These are phyloP conservation scores for Oscheius onirici DNA, from an alignment of 2,888 invertebrate species.

Conservation along the genomic window DNA sequence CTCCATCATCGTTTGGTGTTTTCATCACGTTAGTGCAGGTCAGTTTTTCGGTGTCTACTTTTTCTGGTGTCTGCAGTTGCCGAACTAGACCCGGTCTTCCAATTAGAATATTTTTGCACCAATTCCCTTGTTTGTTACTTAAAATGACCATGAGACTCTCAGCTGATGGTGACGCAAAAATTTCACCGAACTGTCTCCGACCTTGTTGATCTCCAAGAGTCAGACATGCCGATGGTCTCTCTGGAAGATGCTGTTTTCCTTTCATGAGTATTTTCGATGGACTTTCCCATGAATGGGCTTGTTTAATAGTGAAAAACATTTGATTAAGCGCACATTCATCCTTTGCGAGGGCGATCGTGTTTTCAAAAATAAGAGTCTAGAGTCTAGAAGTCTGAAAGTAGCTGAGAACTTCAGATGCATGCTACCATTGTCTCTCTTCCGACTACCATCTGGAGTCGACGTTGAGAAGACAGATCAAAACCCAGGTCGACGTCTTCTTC, in stretches of 20 bases:
- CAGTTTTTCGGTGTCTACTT: not conserved
- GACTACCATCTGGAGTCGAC: conserved; percentile 44
- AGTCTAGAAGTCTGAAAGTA: too few relatives aligned
- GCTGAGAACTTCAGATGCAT: conserved; percentile 7
- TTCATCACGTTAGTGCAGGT: not conserved
- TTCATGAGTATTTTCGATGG: too few relatives aligned
- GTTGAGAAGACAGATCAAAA: conserved; percentile 46
- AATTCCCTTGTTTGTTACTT: conserved; percentile 11
- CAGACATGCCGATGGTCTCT: too few relatives aligned
- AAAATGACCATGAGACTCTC: conserved; percentile 23
- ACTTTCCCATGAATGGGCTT: too few relatives aligned
- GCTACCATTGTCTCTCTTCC: conserved; percentile 43
- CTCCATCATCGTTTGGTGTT: not conserved
- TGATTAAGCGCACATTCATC: too few relatives aligned
- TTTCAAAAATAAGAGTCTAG: too few relatives aligned
- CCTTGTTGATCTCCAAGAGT: too few relatives aligned
- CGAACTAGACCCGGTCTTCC: not conserved
- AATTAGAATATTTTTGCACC: conserved; percentile 15
- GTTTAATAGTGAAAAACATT: too few relatives aligned
- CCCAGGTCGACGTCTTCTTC: conserved; percentile 51
- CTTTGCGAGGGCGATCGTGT: too few relatives aligned
- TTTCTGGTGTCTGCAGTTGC: not conserved
- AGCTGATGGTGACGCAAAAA: conserved; percentile 25
- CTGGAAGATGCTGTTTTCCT: too few relatives aligned
- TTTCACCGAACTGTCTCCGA: too few relatives aligned